phyloP scores from a whole-genome alignment of 2,113 vertebrate species.

The Anarhynchus alexandrinus region DNA sequence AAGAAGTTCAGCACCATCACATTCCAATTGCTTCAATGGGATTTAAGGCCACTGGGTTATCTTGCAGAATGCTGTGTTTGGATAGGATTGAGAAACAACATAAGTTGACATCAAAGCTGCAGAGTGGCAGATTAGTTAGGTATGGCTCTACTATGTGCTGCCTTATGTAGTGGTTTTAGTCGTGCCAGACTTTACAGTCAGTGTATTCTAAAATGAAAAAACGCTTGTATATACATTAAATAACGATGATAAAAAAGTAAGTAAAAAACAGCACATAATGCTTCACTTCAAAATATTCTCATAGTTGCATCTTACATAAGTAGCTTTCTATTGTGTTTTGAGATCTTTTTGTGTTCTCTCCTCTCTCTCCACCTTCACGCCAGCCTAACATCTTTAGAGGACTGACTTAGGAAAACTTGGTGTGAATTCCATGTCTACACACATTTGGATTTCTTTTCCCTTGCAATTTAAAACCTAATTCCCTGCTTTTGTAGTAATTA shows the following conservation, averaged over 20 bases:
- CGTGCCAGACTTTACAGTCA: fast-evolving
- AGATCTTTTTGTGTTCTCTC: background rate
- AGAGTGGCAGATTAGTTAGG: background rate
- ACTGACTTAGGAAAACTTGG: background rate
- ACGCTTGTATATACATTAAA: background rate
- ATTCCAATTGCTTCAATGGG: background rate
- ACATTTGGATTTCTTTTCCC: background rate
- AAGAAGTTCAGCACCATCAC: background rate
- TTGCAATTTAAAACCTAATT: background rate
- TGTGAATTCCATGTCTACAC: background rate
- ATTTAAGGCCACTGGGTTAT: background rate
- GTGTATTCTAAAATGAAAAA: background rate
- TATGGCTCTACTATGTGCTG: background rate
- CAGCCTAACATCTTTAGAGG: background rate
- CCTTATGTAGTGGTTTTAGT: background rate
- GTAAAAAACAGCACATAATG: background rate
- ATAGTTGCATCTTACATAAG: background rate
- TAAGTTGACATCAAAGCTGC: background rate
- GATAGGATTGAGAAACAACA: background rate
- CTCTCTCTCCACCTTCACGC: background rate
- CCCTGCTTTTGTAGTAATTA: background rate
- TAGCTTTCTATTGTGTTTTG: background rate
- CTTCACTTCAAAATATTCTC: background rate
- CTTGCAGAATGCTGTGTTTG: background rate
- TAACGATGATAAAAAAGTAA: background rate